phyloP scores from a whole-genome alignment of 2,797 vertebrate genomes.

The Sebastes aleutianus region DNA sequence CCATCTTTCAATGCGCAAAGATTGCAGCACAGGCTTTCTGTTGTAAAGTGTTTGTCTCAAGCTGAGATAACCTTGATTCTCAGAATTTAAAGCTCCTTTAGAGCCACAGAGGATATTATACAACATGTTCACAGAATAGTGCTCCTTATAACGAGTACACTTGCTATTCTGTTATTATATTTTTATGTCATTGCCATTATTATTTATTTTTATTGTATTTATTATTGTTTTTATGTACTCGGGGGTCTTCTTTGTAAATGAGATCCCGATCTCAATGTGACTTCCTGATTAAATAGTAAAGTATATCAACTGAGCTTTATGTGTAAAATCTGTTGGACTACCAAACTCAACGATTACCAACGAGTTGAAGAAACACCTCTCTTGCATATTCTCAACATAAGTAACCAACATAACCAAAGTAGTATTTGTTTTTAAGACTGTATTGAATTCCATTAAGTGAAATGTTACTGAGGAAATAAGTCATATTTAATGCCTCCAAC shows the following conservation, averaged over 20 bases:
- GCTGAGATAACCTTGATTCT: accelerated
- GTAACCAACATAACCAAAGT: background rate
- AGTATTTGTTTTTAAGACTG: background rate
- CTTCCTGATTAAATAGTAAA: too few relatives aligned
- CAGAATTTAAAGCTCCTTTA: background rate
- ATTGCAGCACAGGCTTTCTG: background rate
- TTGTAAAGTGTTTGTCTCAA: background rate
- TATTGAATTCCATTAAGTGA: background rate
- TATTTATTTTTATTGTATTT: too few relatives aligned
- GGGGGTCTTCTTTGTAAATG: accelerated
- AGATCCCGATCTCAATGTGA: too few relatives aligned
- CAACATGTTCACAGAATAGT: background rate
- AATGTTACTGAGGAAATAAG: background rate
- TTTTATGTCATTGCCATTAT: too few relatives aligned
- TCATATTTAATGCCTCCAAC: background rate
- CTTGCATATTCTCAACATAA: background rate
- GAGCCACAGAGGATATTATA: background rate
- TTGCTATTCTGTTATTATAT: too few relatives aligned
- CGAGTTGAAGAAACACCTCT: too few relatives aligned
- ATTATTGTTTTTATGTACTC: too few relatives aligned
- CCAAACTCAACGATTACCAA: background rate
- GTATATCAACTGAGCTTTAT: background rate
- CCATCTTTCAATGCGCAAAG: background rate
- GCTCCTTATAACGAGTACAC: background rate
- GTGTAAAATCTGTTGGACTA: background rate